These are phyloP conservation scores for Listronotus bonariensis DNA, from an alignment of 1,140 invertebrate genomes.

Conservation along the genomic window DNA sequence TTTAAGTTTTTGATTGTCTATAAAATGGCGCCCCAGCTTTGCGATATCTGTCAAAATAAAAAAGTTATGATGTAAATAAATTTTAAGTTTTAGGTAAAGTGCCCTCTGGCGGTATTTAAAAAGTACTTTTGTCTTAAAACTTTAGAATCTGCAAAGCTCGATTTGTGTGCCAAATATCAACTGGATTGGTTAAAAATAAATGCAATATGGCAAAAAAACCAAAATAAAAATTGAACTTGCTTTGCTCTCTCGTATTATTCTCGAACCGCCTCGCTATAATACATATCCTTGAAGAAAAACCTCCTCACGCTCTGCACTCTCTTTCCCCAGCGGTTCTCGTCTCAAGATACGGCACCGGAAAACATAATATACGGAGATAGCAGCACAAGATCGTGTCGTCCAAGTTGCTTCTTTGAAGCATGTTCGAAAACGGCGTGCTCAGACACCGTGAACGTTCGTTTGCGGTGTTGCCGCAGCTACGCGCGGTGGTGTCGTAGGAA, in stretches of 20 bases:
- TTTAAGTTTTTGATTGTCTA: too few species aligned
- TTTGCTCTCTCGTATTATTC: constrained; percentile 46
- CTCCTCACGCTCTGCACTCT: constrained; percentile 73
- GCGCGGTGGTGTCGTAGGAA: constrained; percentile 63
- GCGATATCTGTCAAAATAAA: too few species aligned
- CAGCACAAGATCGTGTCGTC: constrained; percentile 77
- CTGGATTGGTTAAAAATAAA: too few species aligned
- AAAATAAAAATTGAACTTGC: too few species aligned
- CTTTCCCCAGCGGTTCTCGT: constrained; percentile 81
- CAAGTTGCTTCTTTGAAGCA: constrained; percentile 75
- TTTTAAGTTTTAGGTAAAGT: too few species aligned
- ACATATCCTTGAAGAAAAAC: constrained; percentile 82
- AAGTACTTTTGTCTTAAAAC: too few species aligned
- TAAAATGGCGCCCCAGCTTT: too few species aligned
- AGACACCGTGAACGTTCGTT: constrained; percentile 58
- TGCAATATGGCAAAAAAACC: too few species aligned
- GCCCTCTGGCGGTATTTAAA: too few species aligned
- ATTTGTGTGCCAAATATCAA: too few species aligned
- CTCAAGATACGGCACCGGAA: constrained; percentile 85
- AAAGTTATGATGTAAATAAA: too few species aligned
- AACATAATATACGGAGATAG: constrained; percentile 87
- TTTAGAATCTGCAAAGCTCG: too few species aligned
- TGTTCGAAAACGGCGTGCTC: constrained; percentile 68
- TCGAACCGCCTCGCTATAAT: constrained; percentile 69
- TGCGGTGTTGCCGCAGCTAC: constrained; percentile 14